These are phyloP conservation scores for Hesperophylax magnus DNA, from an alignment of 1,140 invertebrate species.

Conservation along the genomic window DNA sequence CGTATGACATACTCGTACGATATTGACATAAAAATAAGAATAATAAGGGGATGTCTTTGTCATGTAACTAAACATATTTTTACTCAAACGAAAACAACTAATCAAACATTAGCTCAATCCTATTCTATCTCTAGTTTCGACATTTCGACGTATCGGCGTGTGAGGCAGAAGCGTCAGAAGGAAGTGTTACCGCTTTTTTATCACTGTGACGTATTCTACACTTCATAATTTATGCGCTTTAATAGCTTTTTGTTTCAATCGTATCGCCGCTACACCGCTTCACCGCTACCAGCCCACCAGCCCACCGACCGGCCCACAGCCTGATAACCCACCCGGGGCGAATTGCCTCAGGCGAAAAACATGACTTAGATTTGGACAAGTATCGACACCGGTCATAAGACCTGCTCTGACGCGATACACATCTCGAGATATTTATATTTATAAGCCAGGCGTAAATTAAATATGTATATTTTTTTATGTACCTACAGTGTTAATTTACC, in stretches of 20 bases:
- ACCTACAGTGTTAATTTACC: too few relatives aligned
- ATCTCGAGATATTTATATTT: too few relatives aligned
- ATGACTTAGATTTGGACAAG: not conserved
- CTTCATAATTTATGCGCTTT: slow-evolving; percentile 9
- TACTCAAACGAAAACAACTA: not conserved
- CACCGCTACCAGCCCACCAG: too few relatives aligned
- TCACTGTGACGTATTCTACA: not conserved
- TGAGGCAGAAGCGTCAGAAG: not conserved
- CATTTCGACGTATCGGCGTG: not conserved
- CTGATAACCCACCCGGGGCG: not conserved
- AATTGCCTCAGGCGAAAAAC: not conserved
- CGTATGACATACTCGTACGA: too few relatives aligned
- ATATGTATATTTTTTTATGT: too few relatives aligned
- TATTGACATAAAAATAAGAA: too few relatives aligned
- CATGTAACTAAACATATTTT: too few relatives aligned
- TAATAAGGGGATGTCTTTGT: too few relatives aligned
- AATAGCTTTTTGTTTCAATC: slow-evolving; percentile 37
- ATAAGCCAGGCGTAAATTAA: too few relatives aligned
- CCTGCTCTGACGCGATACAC: too few relatives aligned
- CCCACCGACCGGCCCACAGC: not conserved
- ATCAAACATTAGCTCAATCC: not conserved
- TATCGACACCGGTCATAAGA: too few relatives aligned
- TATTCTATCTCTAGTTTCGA: not conserved
- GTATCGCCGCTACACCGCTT: too few relatives aligned
- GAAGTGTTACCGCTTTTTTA: slow-evolving; percentile 17